These are phyloP conservation scores for Drosophila aff. DNA, from an alignment of 1,140 invertebrate genomes.

Conservation along the genomic window DNA sequence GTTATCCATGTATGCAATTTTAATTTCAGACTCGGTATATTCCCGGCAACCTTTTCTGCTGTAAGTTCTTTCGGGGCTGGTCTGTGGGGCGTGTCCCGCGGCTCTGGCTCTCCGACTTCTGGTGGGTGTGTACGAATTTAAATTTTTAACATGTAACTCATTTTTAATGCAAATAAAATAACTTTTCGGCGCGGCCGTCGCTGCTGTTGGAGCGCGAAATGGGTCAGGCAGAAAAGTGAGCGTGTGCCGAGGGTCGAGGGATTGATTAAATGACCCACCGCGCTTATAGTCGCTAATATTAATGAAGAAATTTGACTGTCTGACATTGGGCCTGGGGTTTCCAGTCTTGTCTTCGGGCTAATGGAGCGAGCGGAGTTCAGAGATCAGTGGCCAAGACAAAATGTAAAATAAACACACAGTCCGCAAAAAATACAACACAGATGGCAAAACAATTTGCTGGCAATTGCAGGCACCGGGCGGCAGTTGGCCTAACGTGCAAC, in stretches of 20 bases:
- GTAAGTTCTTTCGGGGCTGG: slow-evolving; percentile 18
- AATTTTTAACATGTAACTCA: slow-evolving; percentile 81
- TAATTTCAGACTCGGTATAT: slow-evolving; percentile 35
- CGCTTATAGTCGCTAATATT: slow-evolving; percentile 40
- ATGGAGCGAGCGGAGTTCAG: slow-evolving; percentile 41
- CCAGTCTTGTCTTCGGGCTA: slow-evolving; percentile 33
- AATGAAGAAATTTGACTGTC: slow-evolving; percentile 60
- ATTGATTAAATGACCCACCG: slow-evolving; percentile 62
- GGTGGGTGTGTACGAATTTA: slow-evolving; percentile 79
- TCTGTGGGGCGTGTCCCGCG: slow-evolving; percentile 54
- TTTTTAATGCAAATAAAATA: slow-evolving; percentile 81
- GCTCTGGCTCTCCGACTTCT: slow-evolving; percentile 24
- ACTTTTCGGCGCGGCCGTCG: slow-evolving; percentile 25
- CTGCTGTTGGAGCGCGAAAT: slow-evolving; percentile 57
- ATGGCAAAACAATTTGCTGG: slow-evolving; percentile 46
- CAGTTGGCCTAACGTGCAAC: slow-evolving; percentile 56
- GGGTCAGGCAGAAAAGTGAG: slow-evolving; percentile 70
- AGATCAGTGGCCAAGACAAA: slow-evolving; percentile 17
- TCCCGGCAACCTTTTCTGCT: slow-evolving; percentile 56
- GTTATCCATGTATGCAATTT: slow-evolving; percentile 49
- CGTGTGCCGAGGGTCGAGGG: slow-evolving; percentile 38
- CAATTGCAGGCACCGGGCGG: slow-evolving; percentile 33
- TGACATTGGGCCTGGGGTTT: slow-evolving; percentile 14
- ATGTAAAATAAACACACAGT: slow-evolving; percentile 13
- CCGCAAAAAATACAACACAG: slow-evolving; percentile 25